Base-by-base conservation (phyloP, 2,113 vertebrate species). In the Neolamprologus caudopunctatus region DNA sequence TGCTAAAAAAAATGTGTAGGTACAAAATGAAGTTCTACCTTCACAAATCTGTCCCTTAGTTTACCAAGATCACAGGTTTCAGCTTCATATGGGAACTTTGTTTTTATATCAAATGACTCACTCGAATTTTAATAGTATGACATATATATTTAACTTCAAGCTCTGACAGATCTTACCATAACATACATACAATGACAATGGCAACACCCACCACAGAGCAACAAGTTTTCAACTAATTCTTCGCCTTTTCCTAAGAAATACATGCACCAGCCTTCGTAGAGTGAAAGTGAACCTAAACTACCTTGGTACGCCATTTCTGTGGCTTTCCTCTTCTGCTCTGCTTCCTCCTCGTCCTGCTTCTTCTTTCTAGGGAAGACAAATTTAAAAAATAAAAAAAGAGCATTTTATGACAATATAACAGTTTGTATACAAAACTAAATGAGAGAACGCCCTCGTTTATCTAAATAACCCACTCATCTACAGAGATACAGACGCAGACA, bases 251-350 rank as follows among this genome's bases (percentile, higher is more conserved):
- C 40, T 26, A 33, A 28, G 19, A 40, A 11, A 31, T 40, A 26
- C 8, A 7, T 7, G 8, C 24, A 4, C 68, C 17, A 78, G 11
- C 10, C 8, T 8, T 21, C 4, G 37, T 2, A 37, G 26, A 71
- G 35, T 33, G 26, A 54, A 40, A 21, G 86, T 50, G 37, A 75
- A 68, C 84, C 6, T 94, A n/a, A 61, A 75, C 10, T 94, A 99
- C 99, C 98, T 92, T 99, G 99, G 95, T 97, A 99, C 12, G 99
- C 98, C 78, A 96, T 96, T 93, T 99, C 99, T 85, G 98, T 99
- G 87, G 98, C 98, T 95, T 97, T 99, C 93, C 97, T 98, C 91
- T 98, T 99, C 91, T 98, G 97, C 88, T 99, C 99, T 73, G 98
- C 98, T 81, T 99, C 98, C 31, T 99, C 99, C 75, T 99, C 99